Conservation (phyloP, 2,888 invertebrate genomes). For the Pogonocherus hispidulus region DNA sequence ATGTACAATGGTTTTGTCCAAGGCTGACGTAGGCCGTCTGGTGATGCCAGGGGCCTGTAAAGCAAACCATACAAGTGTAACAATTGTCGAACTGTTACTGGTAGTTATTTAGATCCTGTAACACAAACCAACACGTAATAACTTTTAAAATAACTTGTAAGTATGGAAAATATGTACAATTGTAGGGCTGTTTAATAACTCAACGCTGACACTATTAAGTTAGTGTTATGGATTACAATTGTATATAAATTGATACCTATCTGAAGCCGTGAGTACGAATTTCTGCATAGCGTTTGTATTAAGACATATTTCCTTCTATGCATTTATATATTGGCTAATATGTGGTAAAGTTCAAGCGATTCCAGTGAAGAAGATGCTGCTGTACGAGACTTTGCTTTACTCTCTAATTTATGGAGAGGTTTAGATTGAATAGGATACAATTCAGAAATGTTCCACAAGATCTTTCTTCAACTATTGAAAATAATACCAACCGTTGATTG, state of each 20-base stretch:
- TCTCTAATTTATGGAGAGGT: background rate
- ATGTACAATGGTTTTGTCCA: too few relatives aligned
- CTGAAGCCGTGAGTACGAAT: too few relatives aligned
- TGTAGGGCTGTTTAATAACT: background rate
- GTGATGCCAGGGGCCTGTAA: background rate
- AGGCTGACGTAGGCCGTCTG: too few relatives aligned
- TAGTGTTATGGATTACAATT: background rate
- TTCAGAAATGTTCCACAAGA: slow-evolving; percentile 6
- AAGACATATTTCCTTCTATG: too few relatives aligned
- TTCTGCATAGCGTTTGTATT: too few relatives aligned
- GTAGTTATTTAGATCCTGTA: too few relatives aligned
- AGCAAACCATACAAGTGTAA: background rate
- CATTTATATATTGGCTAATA: too few relatives aligned
- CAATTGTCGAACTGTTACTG: background rate
- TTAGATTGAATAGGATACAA: background rate
- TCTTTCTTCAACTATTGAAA: slow-evolving; percentile 23
- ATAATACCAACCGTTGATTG: slow-evolving; percentile 29
- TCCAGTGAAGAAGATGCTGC: too few relatives aligned
- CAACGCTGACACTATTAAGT: background rate
- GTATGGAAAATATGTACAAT: background rate
- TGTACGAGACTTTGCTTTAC: background rate
- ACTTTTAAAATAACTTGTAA: too few relatives aligned
- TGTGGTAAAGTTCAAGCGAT: too few relatives aligned
- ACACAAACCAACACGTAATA: too few relatives aligned
- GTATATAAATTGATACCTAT: background rate